phyloP scores from a whole-genome alignment of 2,888 invertebrate species.

The Furcula furcula region DNA sequence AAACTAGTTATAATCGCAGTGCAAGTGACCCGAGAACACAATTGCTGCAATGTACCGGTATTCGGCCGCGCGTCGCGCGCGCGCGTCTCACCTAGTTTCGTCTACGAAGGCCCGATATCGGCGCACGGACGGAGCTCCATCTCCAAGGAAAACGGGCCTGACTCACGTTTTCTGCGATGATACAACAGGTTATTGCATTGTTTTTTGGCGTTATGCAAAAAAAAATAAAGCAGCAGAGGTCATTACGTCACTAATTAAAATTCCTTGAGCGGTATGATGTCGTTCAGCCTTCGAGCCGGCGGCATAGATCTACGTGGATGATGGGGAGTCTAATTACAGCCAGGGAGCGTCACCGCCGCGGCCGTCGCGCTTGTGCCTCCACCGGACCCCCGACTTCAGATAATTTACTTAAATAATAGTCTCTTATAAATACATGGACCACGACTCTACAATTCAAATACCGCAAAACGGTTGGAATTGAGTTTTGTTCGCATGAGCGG shows the following conservation, averaged over 20 bases:
- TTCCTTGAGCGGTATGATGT: constrained; percentile 36
- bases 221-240: constrained; percentile 50
- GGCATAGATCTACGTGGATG: constrained; percentile 22
- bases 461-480: too few relatives aligned
- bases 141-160: constrained; percentile 42
- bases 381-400: constrained; percentile 10
- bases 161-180: constrained; percentile 44
- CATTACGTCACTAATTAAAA: constrained; percentile 67
- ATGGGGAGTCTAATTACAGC: constrained; percentile 12
- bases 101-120: constrained; percentile 5
- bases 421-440: too few relatives aligned
- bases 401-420: too few relatives aligned
- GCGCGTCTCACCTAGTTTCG: constrained; percentile 4
- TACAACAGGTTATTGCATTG: constrained; percentile 55
- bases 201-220: constrained; percentile 53
- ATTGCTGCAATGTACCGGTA: constrained; percentile 22
- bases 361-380: constrained; percentile 3
- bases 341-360: constrained; percentile 1
- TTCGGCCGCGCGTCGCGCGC: constrained; percentile 5
- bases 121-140: constrained; percentile 13
- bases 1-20: constrained; percentile 23
- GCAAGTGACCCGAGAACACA: constrained; percentile 26
- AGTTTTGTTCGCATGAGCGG: too few relatives aligned
- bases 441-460: too few relatives aligned
- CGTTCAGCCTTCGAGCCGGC: constrained; percentile 40